Evolutionary conservation across 2,888 invertebrate species (phyloP).

Genomic region (Cheilosia pagana): DNA sequence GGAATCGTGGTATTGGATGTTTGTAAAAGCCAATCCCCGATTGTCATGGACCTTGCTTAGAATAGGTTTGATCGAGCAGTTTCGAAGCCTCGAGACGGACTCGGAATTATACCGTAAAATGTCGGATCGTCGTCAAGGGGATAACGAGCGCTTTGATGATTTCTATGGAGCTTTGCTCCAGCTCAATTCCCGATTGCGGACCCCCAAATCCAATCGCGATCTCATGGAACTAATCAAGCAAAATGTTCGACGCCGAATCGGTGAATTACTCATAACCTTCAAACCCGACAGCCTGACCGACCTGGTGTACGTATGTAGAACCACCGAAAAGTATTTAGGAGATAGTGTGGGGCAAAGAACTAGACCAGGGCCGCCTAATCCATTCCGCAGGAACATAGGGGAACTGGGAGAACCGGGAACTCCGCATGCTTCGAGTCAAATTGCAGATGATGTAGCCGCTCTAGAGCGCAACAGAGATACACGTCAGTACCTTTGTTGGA

Average conservation of each 20-base stretch:
- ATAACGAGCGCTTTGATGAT: conserved; percentile 14
- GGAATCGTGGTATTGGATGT: conserved; percentile 40
- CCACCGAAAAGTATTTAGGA: not conserved
- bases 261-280: not conserved
- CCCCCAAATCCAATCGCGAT: not conserved
- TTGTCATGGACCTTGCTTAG: conserved; percentile 22
- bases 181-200: not conserved
- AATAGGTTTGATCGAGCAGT: conserved; percentile 14
- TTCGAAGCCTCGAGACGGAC: conserved; percentile 13
- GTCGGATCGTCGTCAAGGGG: conserved; percentile 21
- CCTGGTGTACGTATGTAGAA: not conserved
- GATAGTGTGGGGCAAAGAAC: not conserved
- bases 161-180: not conserved
- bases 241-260: not conserved
- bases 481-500: no score
- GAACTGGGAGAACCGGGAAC: no score
- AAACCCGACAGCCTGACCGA: not conserved
- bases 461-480: no score
- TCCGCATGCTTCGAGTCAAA: no score
- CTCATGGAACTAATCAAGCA: not conserved
- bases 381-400: no score
- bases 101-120: conserved; percentile 37
- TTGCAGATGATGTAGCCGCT: no score
- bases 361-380: not conserved
- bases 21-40: not conserved